Base-by-base conservation (phyloP, 2,113 vertebrate species). In the Carassius carassius region DNA sequence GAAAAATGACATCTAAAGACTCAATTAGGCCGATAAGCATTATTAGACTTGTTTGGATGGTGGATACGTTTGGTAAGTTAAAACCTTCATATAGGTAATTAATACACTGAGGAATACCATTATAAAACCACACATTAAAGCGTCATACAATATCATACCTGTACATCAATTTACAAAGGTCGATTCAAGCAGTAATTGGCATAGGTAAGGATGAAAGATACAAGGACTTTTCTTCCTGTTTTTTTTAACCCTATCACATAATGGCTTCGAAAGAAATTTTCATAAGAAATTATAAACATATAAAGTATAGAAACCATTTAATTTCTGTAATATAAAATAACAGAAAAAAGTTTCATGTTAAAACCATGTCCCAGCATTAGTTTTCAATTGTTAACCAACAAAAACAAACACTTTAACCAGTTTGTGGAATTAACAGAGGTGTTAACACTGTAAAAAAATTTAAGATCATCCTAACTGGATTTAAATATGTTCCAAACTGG, bases 21-120 rank as follows among this genome's bases (percentile, higher is more conserved):
- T 89, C 83, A 83, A 83, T 89, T 90, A 86, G 70, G 44, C 58
- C 72, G 81, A 89, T 86, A 85, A 86, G 84, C 82, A 84, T 84
- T 84, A 86, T 90, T 86, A 83, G 62, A 29, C 56, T 85, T 85
- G 84, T 69, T 85, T 85, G 78, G 78, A 65, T 80, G 74, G 54
- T 62, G 63, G 78, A 82, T 58, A 73, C 73, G 62, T 83, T 56
- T 81, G 79, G 70, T 81, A 70, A 70, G 79, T 69, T 69, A 70
- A 81, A 70, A 37, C 62, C 23, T 67, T 67, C 44, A 29, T 49
- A 44, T 81, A 63, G 19, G 44, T 25, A 62, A 35, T 62, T 62
- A 37, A 78, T 37, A 62, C 9, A 78, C 77, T 78, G 54, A 37
- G 56, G 12, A 78, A 37, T 60, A 23, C 76, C 60, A 47, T n/a